Evolutionary conservation across 2,888 invertebrate species (phyloP).

Genomic region (Geotrupes spiniger): DNA sequence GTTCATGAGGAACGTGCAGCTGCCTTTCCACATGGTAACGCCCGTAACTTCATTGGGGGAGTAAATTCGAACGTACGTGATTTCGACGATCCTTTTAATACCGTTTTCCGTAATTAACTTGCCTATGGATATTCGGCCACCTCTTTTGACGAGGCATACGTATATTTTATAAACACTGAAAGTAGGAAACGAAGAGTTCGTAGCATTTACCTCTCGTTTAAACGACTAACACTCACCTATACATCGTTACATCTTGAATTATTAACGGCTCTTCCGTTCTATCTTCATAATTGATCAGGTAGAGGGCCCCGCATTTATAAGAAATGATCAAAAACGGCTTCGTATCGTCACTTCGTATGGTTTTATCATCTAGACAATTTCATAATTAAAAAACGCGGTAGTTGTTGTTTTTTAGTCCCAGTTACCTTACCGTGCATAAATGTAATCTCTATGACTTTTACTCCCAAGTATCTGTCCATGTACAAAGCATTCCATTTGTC

Average conservation of each 20-base stretch:
- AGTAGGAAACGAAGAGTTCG: too few relatives aligned
- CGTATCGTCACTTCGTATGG: slow-evolving; percentile 11
- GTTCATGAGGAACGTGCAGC: slow-evolving; percentile 44
- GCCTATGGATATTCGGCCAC: slow-evolving; percentile 43
- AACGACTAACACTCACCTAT: slow-evolving; percentile 31
- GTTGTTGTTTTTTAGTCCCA: background rate
- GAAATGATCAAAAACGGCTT: slow-evolving; percentile 25
- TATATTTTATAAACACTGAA: slow-evolving; percentile 43
- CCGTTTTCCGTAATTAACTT: slow-evolving; percentile 34
- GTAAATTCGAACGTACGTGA: slow-evolving; percentile 46
- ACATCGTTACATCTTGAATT: slow-evolving; percentile 39
- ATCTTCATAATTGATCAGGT: slow-evolving; percentile 27
- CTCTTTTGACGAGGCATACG: slow-evolving; percentile 45
- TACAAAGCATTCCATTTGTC: slow-evolving; percentile 39
- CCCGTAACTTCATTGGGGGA: slow-evolving; percentile 44
- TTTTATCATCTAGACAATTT: slow-evolving; percentile 25
- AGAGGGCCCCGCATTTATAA: slow-evolving; percentile 27
- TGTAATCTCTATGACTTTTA: slow-evolving; percentile 39
- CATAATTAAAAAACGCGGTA: background rate
- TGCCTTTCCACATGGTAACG: slow-evolving; percentile 45
- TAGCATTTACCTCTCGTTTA: too few relatives aligned
- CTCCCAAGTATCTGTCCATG: slow-evolving; percentile 39
- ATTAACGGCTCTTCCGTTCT: slow-evolving; percentile 25
- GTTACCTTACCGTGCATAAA: slow-evolving; percentile 36
- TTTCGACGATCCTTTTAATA: slow-evolving; percentile 36